Conservation (phyloP, 2,888 invertebrate genomes). For the Nomada fucata region DNA sequence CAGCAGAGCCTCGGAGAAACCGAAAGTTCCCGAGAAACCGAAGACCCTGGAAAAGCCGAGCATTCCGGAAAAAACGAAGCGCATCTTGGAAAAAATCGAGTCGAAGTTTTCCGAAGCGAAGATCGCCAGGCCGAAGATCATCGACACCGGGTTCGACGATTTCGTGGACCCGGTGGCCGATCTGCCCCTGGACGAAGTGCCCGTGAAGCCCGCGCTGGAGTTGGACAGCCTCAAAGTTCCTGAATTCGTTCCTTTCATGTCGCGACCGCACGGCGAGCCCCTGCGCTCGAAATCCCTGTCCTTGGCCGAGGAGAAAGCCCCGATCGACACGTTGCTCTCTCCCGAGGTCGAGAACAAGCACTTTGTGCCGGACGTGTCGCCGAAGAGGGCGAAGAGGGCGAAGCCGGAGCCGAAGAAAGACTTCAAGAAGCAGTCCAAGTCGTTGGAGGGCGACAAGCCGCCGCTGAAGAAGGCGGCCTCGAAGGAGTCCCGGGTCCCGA, state of each 20-base stretch:
- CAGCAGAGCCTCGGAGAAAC: conserved; percentile 20
- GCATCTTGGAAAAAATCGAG: conserved; percentile 82
- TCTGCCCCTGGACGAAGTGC: conserved; percentile 82
- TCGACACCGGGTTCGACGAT: conserved; percentile 82
- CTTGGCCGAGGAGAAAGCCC: conserved; percentile 82
- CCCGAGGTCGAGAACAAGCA: conserved; percentile 82
- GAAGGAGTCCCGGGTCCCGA: conserved; percentile 78
- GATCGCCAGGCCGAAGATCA: conserved; percentile 79
- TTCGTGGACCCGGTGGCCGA: conserved; percentile 83
- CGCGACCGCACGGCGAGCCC: conserved; percentile 81
- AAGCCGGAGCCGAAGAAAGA: conserved; percentile 81
- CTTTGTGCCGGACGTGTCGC: conserved; percentile 81
- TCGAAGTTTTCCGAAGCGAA: conserved; percentile 79
- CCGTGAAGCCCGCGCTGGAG: conserved; percentile 81
- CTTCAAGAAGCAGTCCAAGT: conserved; percentile 83
- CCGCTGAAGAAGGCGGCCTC: conserved; percentile 79
- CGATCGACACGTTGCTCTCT: conserved; percentile 82
- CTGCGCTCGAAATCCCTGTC: conserved; percentile 82
- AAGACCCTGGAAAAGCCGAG: conserved; percentile 79
- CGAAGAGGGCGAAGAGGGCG: conserved; percentile 77
- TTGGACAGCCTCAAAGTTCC: conserved; percentile 82
- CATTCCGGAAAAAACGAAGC: conserved; percentile 82
- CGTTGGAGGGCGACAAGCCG: conserved; percentile 82
- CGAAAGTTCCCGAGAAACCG: conserved; percentile 63
- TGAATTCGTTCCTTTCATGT: conserved; percentile 81